Base-by-base conservation (phyloP, 2,888 invertebrate species). In the Cheilosia pagana region DNA sequence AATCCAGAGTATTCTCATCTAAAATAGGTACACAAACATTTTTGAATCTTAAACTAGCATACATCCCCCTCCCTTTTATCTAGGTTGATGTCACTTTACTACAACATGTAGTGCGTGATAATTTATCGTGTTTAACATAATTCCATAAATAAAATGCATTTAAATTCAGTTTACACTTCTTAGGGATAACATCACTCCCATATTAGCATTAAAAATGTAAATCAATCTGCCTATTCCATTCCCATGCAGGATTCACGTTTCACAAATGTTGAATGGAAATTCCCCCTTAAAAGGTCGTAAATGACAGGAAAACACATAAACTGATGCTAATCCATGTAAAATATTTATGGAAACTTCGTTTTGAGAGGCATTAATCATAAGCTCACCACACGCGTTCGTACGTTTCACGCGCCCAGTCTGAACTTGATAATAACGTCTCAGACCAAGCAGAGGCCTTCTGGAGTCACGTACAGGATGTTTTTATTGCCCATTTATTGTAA, bases 361-460 rank as follows among this genome's bases (percentile, higher is more conserved):
- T 71, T 23, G 14, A 12, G n/a, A 31, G 8, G 10, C 55, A 65
- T 75, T 65, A 65, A 75, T 57, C 75, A 75, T 41, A 28, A 14
- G 48, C 21, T 35, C 39, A 39, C 74, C 55, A 23, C 21, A 10
- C 45, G 50, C 57, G 16, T 43, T 55, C 25, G 45, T 31, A n/a
- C 5, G 7, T 35, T 31, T 41, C 35, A 55, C 8, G 28, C 39
- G 5, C 12, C 39, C 14, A 23, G 25, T 10, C 12, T 16, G 21
- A 43, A 53, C 67, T 19, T 16, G 14, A 52, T 16, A 55, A n/a
- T 12, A 68, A 23, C 12, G 5, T 23, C 39, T 39, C 23, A n/a
- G 39, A 39, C 41, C 41, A 6, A 4, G 8, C 12, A 10, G 7
- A 10, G 7, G 35, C 52, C 50, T 19, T 25, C n/a, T 16, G 28